Evolutionary conservation across 1,140 invertebrate genomes (phyloP).

Genomic region (Sinonovacula constricta): DNA sequence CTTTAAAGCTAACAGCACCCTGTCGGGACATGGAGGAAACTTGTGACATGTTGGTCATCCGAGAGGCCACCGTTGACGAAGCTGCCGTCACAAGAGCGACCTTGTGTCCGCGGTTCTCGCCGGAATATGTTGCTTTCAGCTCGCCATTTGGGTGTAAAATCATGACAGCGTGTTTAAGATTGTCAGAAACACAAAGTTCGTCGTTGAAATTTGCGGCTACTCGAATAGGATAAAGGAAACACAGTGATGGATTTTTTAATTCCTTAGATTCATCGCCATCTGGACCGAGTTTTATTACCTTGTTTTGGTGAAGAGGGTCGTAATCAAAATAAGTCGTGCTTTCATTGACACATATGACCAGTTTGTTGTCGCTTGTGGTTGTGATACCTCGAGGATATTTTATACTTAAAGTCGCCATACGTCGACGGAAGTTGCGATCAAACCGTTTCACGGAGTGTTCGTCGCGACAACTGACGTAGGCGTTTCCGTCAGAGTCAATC

Average conservation of each 20-base stretch:
- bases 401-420: conserved; percentile 50
- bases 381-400: conserved; percentile 52
- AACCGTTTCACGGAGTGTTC: conserved; percentile 54
- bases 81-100: conserved; percentile 11
- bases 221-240: conserved; percentile 56
- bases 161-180: conserved; percentile 51
- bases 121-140: conserved; percentile 48
- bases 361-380: conserved; percentile 29
- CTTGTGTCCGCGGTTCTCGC: conserved; percentile 5
- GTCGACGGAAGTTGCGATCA: conserved; percentile 42
- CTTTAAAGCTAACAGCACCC: conserved; percentile 32
- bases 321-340: conserved; percentile 55
- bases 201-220: conserved; percentile 55
- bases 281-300: conserved; percentile 49
- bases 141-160: conserved; percentile 54
- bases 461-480: conserved; percentile 53
- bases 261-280: conserved; percentile 45
- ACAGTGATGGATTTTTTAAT: conserved; percentile 42
- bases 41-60: conserved; percentile 1
- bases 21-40: not conserved
- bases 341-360: conserved; percentile 50
- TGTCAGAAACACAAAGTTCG: conserved; percentile 60
- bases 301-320: conserved; percentile 45
- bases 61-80: not conserved
- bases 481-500: conserved; percentile 40